Base-by-base conservation (phyloP, 2,888 invertebrate species). In the Lottia scabra region DNA sequence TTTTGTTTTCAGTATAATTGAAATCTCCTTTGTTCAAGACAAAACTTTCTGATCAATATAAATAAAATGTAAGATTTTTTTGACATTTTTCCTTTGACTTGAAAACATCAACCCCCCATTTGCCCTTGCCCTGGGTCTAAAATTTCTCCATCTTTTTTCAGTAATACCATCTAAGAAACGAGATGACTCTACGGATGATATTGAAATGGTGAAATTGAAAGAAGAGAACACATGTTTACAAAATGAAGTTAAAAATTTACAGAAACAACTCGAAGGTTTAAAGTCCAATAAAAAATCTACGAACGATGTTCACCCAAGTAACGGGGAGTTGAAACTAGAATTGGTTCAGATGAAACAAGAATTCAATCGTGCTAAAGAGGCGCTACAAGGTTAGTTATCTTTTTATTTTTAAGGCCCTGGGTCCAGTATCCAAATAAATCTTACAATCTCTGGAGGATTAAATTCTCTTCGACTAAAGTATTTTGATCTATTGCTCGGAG, bases 321-420 rank as follows among this genome's bases (percentile, higher is more conserved):
- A 83, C 62, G 85, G 85, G 45, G 86, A 86, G 70, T 69, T 85
- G 27, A 86, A 86, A 74, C 90, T 95, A 44, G 89, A 88, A 74
- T 81, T 91, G 72, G 89, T 94, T 66, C 93, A 94, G 85, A 93
- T 93, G 84, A 94, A 95, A 84, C 91, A 95, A 73, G 92, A 94
- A 74, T 92, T 87, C 27, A 83, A 80, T 75, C 69, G 95, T 76
- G 94, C 95, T 26, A 93, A 94, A 88, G 95, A 95, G 90, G 94
- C 95, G 65, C 91, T 95, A 43, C 93, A 90, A 83, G 91, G 92
- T 92, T 83, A 72, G 80, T 66, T 4, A n/a, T n/a, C n/a, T 65
- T 16, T 12, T 30, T n/a, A 16, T 10, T 43, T n/a, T n/a, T n/a
- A n/a, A n/a, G n/a, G n/a, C n/a, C n/a, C n/a, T n/a, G n/a, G n/a